Evolutionary conservation across 2,888 invertebrate species (phyloP).

Genomic region (Pycnomerus fuliginosus): DNA sequence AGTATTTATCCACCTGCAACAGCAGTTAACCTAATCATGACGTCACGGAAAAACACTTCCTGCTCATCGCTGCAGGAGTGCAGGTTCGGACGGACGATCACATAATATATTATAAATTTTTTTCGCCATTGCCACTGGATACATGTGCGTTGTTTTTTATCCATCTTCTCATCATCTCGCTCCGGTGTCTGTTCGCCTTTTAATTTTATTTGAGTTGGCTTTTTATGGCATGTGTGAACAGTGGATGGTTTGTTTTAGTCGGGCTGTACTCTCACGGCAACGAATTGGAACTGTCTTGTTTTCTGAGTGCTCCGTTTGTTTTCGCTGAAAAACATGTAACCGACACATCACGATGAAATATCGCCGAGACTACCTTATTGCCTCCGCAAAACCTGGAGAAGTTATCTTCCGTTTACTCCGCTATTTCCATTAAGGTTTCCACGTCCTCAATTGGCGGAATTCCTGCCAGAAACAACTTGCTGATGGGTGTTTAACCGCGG

Average conservation of each 20-base stretch:
- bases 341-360: conserved; percentile 24
- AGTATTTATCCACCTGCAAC: no score
- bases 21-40: no score
- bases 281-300: conserved; percentile 33
- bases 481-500: no score
- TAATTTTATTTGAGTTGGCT: conserved; percentile 24
- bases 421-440: conserved; percentile 1
- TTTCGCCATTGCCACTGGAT: no score
- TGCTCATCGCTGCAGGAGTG: no score
- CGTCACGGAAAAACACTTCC: no score
- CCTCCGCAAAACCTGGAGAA: conserved; percentile 2
- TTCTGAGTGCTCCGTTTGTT: conserved; percentile 30
- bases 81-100: no score
- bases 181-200: conserved; percentile 35
- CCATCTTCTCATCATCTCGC: conserved; percentile 34
- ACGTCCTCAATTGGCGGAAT: no score
- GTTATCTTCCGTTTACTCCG: conserved; percentile 1
- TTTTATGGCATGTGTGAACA: conserved; percentile 28
- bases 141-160: no score
- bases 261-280: conserved; percentile 28
- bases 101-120: no score
- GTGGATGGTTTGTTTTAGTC: conserved; percentile 34
- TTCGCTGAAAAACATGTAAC: conserved; percentile 19
- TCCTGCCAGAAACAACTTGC: no score
- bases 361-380: conserved; percentile 7